Percentiles rank a stretch among this genome's conserved stretches.
Evolutionary conservation across 2,888 invertebrate species (phyloP).

Genomic region (Chorisops tibialis): DNA sequence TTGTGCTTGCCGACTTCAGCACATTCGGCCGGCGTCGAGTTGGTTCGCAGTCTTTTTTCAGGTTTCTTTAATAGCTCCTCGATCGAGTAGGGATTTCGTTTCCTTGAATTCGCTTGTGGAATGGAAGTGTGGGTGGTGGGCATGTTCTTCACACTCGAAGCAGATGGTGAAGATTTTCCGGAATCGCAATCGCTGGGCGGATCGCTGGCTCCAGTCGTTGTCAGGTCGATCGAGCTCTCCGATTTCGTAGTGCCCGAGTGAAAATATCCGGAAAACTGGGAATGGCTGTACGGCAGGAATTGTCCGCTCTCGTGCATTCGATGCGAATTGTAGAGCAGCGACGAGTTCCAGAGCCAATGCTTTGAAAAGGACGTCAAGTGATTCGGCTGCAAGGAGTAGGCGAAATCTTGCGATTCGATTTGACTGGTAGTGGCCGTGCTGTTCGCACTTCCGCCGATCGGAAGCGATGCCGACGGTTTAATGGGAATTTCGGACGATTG

Average conservation of each 20-base stretch:
- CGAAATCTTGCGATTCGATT: constrained; percentile 26
- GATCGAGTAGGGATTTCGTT: constrained; percentile 83
- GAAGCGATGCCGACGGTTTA: constrained; percentile 47
- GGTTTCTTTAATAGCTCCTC: constrained; percentile 82
- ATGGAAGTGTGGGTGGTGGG: not conserved
- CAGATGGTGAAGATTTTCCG: constrained; percentile 50
- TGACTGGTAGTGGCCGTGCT: constrained; percentile 24
- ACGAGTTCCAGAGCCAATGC: constrained; percentile 53
- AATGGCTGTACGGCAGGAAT: constrained; percentile 38
- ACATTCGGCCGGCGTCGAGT: constrained; percentile 16
- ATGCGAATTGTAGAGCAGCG: constrained; percentile 47
- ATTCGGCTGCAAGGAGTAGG: constrained; percentile 35
- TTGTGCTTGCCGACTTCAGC: constrained; percentile 27
- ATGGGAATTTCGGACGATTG: constrained; percentile 38
- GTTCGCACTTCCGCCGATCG: constrained; percentile 29
- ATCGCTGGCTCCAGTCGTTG: constrained; percentile 44
- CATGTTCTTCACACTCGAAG: constrained; percentile 32
- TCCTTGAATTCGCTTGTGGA: constrained; percentile 38
- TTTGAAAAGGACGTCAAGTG: constrained; percentile 43
- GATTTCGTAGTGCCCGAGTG: constrained; percentile 40
- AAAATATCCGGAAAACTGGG: constrained; percentile 40
- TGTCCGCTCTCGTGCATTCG: constrained; percentile 41
- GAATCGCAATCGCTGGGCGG: constrained; percentile 51
- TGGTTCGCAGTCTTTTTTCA: constrained; percentile 53
- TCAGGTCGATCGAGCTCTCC: constrained; percentile 49